Evolutionary conservation across 2,797 vertebrate genomes (phyloP).

Genomic region (Gymnocypris eckloni): DNA sequence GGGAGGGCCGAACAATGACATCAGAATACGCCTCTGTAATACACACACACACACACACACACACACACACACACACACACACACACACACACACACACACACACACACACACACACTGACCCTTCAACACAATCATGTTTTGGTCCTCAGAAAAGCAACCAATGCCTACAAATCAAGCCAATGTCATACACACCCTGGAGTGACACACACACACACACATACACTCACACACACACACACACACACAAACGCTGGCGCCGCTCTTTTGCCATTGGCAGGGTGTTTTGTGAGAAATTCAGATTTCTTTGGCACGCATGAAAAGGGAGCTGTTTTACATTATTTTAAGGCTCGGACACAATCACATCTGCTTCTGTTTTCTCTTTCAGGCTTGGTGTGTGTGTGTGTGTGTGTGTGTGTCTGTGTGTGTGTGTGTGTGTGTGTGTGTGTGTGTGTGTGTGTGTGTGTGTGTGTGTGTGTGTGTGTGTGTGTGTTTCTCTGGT

Average conservation of each 20-base stretch:
- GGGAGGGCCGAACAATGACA: constrained; percentile 50
- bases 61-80: too few species aligned
- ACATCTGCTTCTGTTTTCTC: constrained; percentile 17
- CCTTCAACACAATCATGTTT: constrained; percentile 29
- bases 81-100: background rate
- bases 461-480: too few species aligned
- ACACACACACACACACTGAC: constrained; percentile 29
- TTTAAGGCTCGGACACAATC: constrained; percentile 8
- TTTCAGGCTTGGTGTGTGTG: background rate
- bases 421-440: too few species aligned
- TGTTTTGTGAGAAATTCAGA: constrained; percentile 17
- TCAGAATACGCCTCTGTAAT: constrained; percentile 55
- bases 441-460: too few species aligned
- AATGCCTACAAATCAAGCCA: constrained; percentile 18
- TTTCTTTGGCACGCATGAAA: background rate
- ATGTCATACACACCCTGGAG: constrained; percentile 34
- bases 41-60: too few species aligned
- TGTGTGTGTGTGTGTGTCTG: background rate
- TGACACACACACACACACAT: background rate
- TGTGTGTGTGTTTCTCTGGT: background rate
- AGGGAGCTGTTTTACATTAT: constrained; percentile 14
- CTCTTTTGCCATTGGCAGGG: background rate
- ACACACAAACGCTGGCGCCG: background rate
- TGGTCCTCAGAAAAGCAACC: constrained; percentile 20
- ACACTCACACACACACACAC: background rate